phyloP scores from a whole-genome alignment of 2,888 invertebrate genomes.

The Pelosia muscerda region DNA sequence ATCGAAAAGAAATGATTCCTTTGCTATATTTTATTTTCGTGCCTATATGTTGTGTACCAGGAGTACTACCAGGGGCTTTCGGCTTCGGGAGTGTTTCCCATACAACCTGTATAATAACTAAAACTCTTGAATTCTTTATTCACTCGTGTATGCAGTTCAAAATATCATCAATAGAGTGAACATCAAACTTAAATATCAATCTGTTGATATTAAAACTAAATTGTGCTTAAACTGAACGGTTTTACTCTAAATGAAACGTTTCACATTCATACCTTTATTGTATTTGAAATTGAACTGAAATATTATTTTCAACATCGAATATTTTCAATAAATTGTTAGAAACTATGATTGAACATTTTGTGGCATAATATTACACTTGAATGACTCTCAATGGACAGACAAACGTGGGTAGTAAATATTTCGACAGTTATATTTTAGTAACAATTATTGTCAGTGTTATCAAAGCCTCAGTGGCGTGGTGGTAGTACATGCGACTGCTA shows the following conservation, averaged over 20 bases:
- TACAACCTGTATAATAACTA: no score
- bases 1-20: no score
- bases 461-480: no score
- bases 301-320: background rate
- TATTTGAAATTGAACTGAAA: background rate
- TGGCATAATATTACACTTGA: background rate
- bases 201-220: background rate
- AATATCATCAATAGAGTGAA: background rate
- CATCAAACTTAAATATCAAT: background rate
- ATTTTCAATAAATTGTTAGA: background rate
- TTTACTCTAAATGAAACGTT: background rate
- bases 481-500: no score
- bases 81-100: no score
- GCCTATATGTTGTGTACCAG: no score
- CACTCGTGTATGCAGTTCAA: slow-evolving; percentile 1
- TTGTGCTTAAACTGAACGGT: background rate
- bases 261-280: background rate
- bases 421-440: no score
- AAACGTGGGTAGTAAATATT: no score
- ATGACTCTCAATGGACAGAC: no score
- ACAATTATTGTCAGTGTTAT: no score
- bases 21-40: no score
- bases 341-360: background rate
- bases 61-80: no score
- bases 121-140: background rate